Evolutionary conservation across 1,140 invertebrate species (phyloP).

Genomic region (Bombus superbus): DNA sequence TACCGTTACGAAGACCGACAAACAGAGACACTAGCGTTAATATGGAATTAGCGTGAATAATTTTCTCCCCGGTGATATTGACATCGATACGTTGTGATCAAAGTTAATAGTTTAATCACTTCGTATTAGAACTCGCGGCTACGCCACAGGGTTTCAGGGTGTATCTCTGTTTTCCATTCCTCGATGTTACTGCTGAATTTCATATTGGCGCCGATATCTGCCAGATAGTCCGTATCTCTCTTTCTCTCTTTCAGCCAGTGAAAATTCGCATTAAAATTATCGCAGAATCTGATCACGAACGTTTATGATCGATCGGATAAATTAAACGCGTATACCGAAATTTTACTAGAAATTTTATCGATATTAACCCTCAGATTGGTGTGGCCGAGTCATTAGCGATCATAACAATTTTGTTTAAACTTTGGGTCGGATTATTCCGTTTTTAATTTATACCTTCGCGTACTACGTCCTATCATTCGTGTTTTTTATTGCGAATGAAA

Average conservation of each 20-base stretch:
- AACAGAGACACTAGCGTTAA: background rate
- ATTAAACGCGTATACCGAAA: background rate
- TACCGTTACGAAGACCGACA: slow-evolving; percentile 6
- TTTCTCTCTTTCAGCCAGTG: background rate
- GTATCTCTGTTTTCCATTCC: slow-evolving; percentile 31
- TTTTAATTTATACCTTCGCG: too few relatives aligned
- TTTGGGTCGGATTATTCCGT: too few relatives aligned
- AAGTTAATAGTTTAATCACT: slow-evolving; percentile 41
- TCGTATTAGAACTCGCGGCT: slow-evolving; percentile 8
- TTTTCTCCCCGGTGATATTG: slow-evolving; percentile 9
- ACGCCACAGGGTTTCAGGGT: background rate
- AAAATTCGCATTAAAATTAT: slow-evolving; percentile 22
- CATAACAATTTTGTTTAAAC: too few relatives aligned
- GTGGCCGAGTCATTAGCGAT: background rate
- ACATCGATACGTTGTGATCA: slow-evolving; percentile 1
- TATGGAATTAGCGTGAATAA: slow-evolving; percentile 9
- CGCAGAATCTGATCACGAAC: background rate
- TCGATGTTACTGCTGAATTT: slow-evolving; percentile 15
- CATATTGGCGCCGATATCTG: background rate
- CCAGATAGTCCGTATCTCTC: background rate
- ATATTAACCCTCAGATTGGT: background rate
- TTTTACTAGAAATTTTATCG: background rate
- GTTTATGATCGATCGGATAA: background rate
- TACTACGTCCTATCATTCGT: too few relatives aligned
- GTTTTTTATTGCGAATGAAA: too few relatives aligned